Evolutionary conservation across 2,888 invertebrate species (phyloP).

Genomic region (Phaedon cochleariae): DNA sequence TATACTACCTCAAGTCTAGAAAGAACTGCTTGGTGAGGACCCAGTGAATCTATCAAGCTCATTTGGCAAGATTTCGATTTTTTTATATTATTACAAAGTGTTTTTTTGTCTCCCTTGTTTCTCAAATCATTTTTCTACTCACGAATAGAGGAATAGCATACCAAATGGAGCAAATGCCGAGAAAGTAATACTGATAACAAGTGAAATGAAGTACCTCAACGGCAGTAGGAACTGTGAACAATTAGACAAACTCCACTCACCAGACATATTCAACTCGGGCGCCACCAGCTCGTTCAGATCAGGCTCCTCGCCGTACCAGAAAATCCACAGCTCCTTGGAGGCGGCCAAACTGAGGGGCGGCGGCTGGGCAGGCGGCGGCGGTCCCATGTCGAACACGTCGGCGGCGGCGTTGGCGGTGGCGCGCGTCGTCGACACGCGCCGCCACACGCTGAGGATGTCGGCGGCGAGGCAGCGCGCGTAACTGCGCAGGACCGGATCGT

Average conservation of each 20-base stretch:
- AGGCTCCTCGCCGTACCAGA: conserved; percentile 99
- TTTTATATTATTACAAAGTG: no score
- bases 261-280: conserved; percentile 83
- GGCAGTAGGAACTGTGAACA: not conserved
- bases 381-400: conserved; percentile 61
- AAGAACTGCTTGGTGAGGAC: no score
- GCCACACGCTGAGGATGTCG: conserved; percentile 98
- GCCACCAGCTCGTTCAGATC: conserved; percentile 86
- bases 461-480: conserved; percentile 91
- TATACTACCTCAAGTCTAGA: no score
- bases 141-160: no score
- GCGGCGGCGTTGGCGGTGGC: conserved; percentile 60
- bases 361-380: conserved; percentile 63
- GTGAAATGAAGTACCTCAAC: not conserved
- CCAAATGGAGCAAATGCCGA: no score
- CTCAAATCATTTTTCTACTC: no score
- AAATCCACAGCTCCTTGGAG: conserved; percentile 98
- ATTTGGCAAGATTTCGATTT: no score
- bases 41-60: no score
- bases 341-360: conserved; percentile 85
- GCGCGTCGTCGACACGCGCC: conserved; percentile 78
- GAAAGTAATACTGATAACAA: no score
- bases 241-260: conserved; percentile 70
- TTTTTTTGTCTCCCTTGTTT: no score
- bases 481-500: conserved; percentile 90